Evolutionary conservation across 2,888 invertebrate species (phyloP).

Genomic region (Drosophila fungiperda): DNA sequence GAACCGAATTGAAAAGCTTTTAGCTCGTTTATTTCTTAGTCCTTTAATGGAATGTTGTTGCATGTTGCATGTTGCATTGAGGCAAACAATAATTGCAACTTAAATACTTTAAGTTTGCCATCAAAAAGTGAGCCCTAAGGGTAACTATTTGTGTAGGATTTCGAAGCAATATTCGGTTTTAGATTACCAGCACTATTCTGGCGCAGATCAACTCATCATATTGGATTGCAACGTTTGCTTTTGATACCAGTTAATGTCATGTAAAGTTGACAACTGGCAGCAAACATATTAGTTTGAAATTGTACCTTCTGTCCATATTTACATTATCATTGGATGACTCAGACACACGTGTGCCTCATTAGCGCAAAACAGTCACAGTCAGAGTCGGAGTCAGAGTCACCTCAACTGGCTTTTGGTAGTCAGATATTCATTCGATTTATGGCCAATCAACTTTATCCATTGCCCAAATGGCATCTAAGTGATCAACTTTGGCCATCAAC

Average conservation of each 20-base stretch:
- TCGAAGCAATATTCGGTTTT: background rate
- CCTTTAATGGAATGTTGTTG: background rate
- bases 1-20: background rate
- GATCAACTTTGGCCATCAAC: slow-evolving; percentile 41
- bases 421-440: slow-evolving; percentile 46
- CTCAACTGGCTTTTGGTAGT: slow-evolving; percentile 18
- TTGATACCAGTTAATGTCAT: background rate
- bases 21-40: background rate
- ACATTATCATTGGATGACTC: slow-evolving; percentile 35
- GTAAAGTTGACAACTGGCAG: background rate
- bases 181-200: background rate
- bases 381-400: slow-evolving; percentile 25
- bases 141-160: background rate
- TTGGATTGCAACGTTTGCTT: background rate
- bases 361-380: slow-evolving; percentile 25
- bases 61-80: background rate
- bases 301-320: background rate
- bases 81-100: background rate
- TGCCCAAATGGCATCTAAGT: slow-evolving; percentile 29
- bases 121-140: background rate
- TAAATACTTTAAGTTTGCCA: background rate
- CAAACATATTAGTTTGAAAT: slow-evolving; percentile 1
- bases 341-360: slow-evolving; percentile 41
- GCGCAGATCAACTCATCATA: no score
- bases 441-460: slow-evolving; percentile 46